Evolutionary conservation across 2,888 invertebrate species (phyloP).

Genomic region (Morpho deidamia): DNA sequence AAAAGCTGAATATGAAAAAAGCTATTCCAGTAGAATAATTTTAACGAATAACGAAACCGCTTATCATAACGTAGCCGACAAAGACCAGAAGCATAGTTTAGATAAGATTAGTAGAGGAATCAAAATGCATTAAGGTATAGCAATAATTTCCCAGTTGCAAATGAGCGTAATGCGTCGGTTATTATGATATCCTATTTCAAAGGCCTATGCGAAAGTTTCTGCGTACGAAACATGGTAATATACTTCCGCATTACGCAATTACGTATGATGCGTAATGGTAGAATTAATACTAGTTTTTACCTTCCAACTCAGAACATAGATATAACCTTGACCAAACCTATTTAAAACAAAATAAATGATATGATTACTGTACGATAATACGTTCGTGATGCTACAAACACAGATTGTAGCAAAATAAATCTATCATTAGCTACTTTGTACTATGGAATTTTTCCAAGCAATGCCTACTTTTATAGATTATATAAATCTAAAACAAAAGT

Average conservation of each 20-base stretch:
- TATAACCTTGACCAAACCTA: too few relatives aligned
- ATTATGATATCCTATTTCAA: conserved; percentile 47
- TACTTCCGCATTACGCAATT: conserved; percentile 63
- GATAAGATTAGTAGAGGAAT: conserved; percentile 3
- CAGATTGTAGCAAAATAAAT: too few relatives aligned
- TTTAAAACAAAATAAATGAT: too few relatives aligned
- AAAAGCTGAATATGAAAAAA: too few relatives aligned
- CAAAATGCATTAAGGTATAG: conserved; percentile 7
- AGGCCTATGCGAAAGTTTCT: conserved; percentile 54
- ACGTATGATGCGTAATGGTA: conserved; percentile 27
- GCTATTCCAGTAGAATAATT: too few relatives aligned
- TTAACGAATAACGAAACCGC: not conserved
- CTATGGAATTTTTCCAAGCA: too few relatives aligned
- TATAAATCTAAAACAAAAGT: too few relatives aligned
- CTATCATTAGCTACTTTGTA: too few relatives aligned
- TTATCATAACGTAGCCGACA: not conserved
- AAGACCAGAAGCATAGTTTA: conserved; percentile 4
- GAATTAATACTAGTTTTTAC: conserved; percentile 15
- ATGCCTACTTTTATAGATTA: too few relatives aligned
- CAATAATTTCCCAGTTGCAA: conserved; percentile 39
- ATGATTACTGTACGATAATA: too few relatives aligned
- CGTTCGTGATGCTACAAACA: too few relatives aligned
- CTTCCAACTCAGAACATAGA: not conserved
- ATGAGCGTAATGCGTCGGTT: conserved; percentile 40
- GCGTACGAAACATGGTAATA: conserved; percentile 54